Percentiles rank a stretch among this genome's conserved stretches.
phyloP scores from a whole-genome alignment of 2,888 invertebrate species.

The Caenorhabditis imperialis region DNA sequence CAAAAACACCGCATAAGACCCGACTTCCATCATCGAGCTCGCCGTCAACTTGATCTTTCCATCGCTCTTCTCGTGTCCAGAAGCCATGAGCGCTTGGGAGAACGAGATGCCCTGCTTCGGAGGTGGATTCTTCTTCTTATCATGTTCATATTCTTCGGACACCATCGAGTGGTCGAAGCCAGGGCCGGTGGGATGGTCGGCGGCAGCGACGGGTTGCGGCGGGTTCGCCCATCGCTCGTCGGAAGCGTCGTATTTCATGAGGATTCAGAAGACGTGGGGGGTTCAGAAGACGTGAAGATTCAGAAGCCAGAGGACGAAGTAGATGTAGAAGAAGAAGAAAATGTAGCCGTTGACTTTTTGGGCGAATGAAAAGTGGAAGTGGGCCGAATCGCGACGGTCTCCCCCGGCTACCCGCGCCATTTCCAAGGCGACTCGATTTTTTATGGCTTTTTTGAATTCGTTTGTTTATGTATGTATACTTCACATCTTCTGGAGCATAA shows the following conservation, averaged over 20 bases:
- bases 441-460: too few relatives aligned
- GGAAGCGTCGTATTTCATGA: constrained; percentile 28
- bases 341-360: too few relatives aligned
- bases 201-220: constrained; percentile 38
- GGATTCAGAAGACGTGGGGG: background rate
- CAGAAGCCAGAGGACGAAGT: too few relatives aligned
- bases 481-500: too few relatives aligned
- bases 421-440: too few relatives aligned
- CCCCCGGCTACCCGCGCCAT: too few relatives aligned
- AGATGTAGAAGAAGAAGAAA: too few relatives aligned
- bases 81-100: constrained; percentile 47
- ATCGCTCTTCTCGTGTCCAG: constrained; percentile 49
- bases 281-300: too few relatives aligned
- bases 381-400: too few relatives aligned
- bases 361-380: too few relatives aligned
- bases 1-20: constrained; percentile 56
- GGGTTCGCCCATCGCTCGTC: constrained; percentile 46
- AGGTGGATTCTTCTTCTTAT: constrained; percentile 28
- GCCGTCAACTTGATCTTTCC: constrained; percentile 51
- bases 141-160: constrained; percentile 49
- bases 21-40: constrained; percentile 49
- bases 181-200: constrained; percentile 2
- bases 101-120: constrained; percentile 48
- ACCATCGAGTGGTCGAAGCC: constrained; percentile 42
- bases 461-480: too few relatives aligned